Percentiles rank a stretch among this genome's conserved stretches.
Conservation (phyloP, 2,888 invertebrate genomes). For the Xestia rhomboidea region DNA sequence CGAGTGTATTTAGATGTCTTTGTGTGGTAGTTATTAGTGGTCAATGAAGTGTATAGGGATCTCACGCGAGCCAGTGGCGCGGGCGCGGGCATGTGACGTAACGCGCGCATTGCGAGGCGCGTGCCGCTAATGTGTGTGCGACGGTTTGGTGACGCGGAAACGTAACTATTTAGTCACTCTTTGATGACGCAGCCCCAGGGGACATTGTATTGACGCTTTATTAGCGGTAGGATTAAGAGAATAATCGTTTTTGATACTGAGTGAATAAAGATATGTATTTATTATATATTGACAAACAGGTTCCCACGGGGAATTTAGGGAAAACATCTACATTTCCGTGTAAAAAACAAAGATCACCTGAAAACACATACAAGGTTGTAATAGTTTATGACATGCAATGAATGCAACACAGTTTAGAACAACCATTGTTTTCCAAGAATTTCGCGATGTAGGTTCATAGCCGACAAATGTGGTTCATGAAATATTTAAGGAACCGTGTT, state of each 20-base stretch:
- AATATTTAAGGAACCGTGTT: neutral
- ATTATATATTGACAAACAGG: neutral
- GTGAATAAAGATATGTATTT: neutral
- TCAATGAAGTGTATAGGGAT: conserved; percentile 53
- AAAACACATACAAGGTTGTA: neutral
- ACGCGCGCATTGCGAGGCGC: conserved; percentile 68
- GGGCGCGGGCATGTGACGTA: conserved; percentile 49
- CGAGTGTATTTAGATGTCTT: neutral
- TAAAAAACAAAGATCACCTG: neutral
- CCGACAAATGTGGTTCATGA: too few species aligned
- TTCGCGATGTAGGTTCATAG: neutral
- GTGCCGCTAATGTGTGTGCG: conserved; percentile 67
- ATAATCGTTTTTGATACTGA: neutral
- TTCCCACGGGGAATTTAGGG: neutral
- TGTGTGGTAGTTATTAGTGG: conserved; percentile 63
- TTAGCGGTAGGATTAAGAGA: conserved; percentile 1
- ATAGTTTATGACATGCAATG: neutral
- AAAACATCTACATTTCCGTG: neutral
- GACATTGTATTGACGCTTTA: conserved; percentile 4
- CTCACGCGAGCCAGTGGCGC: conserved; percentile 53
- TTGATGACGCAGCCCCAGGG: conserved; percentile 39
- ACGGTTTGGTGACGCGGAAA: conserved; percentile 65
- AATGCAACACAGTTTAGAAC: neutral
- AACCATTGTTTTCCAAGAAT: neutral
- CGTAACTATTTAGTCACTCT: conserved; percentile 52